Evolutionary conservation across 2,888 invertebrate species (phyloP).

Genomic region (Polydrusus pterygomalis): DNA sequence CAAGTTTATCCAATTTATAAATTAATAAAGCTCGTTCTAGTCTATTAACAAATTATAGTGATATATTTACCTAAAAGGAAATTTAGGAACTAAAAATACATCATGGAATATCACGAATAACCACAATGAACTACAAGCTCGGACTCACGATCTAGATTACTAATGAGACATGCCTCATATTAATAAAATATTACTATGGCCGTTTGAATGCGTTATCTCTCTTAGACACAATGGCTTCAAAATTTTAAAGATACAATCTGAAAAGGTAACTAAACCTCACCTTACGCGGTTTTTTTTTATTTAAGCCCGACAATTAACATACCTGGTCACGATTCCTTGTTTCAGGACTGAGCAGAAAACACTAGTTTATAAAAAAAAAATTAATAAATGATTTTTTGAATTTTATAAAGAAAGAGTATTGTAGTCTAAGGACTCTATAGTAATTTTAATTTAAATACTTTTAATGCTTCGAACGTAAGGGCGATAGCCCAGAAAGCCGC

Average conservation of each 20-base stretch:
- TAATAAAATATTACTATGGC: constrained; percentile 47
- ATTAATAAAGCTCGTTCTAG: not conserved
- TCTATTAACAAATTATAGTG: not conserved
- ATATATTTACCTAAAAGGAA: not conserved
- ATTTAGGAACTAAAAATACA: not conserved
- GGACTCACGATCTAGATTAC: constrained; percentile 47
- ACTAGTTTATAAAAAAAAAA: too few relatives aligned
- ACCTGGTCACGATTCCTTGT: too few relatives aligned
- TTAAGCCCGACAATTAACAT: constrained; percentile 11
- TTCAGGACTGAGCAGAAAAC: too few relatives aligned
- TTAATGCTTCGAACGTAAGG: too few relatives aligned
- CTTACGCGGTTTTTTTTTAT: constrained; percentile 29
- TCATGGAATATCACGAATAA: constrained; percentile 11
- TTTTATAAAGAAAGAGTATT: too few relatives aligned
- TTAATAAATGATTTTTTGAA: too few relatives aligned
- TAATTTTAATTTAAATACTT: too few relatives aligned
- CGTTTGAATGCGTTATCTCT: constrained; percentile 20
- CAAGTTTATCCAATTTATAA: too few relatives aligned
- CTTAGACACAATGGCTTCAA: constrained; percentile 29
- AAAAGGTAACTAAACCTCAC: constrained; percentile 17
- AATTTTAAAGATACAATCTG: constrained; percentile 25
- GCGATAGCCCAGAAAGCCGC: too few relatives aligned
- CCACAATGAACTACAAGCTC: constrained; percentile 17
- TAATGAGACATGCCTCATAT: constrained; percentile 50
- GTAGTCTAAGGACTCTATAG: too few relatives aligned